Base-by-base conservation (phyloP, 2,797 vertebrate genomes). In the Pangasius larnaudii region DNA sequence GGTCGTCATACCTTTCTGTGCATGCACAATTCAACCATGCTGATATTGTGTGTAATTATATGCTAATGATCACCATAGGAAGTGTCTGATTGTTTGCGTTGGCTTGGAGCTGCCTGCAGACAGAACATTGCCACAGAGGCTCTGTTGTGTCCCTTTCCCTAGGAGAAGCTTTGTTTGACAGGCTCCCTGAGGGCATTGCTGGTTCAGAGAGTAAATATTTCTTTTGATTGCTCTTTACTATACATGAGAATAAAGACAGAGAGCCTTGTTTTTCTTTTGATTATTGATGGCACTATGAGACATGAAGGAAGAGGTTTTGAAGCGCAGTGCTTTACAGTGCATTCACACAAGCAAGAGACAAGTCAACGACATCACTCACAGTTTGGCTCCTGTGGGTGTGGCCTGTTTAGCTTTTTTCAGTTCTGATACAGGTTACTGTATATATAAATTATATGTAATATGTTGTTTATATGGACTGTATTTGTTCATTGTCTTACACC, bases 141-240 rank as follows among this genome's bases (percentile, higher is more conserved):
- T 82, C 61, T 16, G 84, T 88, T 91, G 85, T 91, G 89, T 74
- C 65, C n/a, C 6, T 77, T 86, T 84, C 2, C 69, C 84, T 49
- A 88, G 86, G 59, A 82, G 46, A 82, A 85, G 79, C 85, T 72
- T 88, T 86, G 91, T 90, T 82, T 77, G 27, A 33, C 74, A 24
- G 6, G 58, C 72, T 86, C 78, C 72, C 78, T 27, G 65, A 87
- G 85, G 72, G 79, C 49, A 51, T 63, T 53, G 59, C 86, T 84
- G 3, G 22, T 67, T 78, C 36, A 79, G 59, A 84, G 51, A 81
- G 69, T 24, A 89, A 78, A 88, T 71, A 89, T 53, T 67, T 53
- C n/a, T 84, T 69, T 84, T 84, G 46, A 87, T 78, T 89, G 71
- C 46, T 72, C 53, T 86, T 88, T 86, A 27, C 22, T 75, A 80